Evolutionary conservation across 2,888 invertebrate genomes (phyloP).

Genomic region (Lithophane ornitopus): DNA sequence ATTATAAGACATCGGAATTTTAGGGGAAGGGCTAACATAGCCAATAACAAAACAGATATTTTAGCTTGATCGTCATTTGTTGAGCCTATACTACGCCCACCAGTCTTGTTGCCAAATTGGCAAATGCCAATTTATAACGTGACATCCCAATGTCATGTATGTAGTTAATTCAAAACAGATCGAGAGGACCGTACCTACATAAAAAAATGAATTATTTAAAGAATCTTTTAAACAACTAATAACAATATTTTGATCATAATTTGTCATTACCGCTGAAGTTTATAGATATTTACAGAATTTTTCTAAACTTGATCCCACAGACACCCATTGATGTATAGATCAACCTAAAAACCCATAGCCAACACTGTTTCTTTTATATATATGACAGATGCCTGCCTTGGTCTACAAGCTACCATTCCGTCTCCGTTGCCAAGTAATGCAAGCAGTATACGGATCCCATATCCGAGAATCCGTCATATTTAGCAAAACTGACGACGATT

Average conservation of each 20-base stretch:
- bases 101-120: conserved; percentile 31
- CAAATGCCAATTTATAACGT: conserved; percentile 8
- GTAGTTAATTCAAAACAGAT: not conserved
- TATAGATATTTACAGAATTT: not conserved
- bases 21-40: conserved; percentile 7
- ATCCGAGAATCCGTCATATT: conserved; percentile 88
- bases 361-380: too few species aligned
- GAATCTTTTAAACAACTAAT: not conserved
- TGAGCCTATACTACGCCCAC: conserved; percentile 42
- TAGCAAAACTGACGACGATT: conserved; percentile 85
- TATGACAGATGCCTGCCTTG: conserved; percentile 81
- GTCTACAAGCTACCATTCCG: conserved; percentile 84
- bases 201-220: not conserved
- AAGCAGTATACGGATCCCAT: conserved; percentile 87
- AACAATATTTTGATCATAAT: not conserved
- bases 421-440: conserved; percentile 87
- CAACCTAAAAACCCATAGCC: not conserved
- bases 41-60: conserved; percentile 36
- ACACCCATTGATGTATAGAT: too few species aligned
- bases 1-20: not conserved
- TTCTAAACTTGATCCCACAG: too few species aligned
- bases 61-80: conserved; percentile 49
- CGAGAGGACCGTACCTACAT: too few species aligned
- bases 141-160: not conserved
- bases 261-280: not conserved